These are phyloP conservation scores for Cyrtodaria siliqua DNA, from an alignment of 2,888 invertebrate genomes.

Conservation along the genomic window DNA sequence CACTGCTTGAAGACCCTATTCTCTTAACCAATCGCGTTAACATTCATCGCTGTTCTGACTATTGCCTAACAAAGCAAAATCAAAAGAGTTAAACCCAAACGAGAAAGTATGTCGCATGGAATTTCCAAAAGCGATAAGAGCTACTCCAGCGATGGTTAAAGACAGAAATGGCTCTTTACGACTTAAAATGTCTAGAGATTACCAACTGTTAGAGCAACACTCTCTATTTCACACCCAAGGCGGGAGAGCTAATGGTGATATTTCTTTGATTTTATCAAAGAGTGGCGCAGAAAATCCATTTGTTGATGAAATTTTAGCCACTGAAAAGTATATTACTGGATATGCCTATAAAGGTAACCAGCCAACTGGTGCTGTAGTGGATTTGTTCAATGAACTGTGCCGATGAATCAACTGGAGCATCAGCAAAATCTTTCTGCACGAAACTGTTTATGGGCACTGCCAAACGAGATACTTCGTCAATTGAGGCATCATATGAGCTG, in stretches of 20 bases:
- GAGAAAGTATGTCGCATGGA: conserved; percentile 59
- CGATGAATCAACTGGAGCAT: conserved; percentile 9
- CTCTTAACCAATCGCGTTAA: conserved; percentile 45
- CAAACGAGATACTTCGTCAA: conserved; percentile 64
- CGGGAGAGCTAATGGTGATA: conserved; percentile 67
- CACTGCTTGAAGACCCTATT: conserved; percentile 58
- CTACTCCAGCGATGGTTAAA: conserved; percentile 50
- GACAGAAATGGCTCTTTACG: conserved; percentile 65
- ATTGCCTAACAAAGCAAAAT: conserved; percentile 10
- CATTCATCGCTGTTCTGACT: conserved; percentile 65
- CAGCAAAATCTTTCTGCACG: conserved; percentile 52
- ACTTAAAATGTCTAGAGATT: conserved; percentile 69
- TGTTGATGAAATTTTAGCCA: conserved; percentile 40
- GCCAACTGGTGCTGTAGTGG: conserved; percentile 52
- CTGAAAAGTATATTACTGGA: conserved; percentile 55
- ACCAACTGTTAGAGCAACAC: conserved; percentile 66
- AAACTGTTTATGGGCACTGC: conserved; percentile 61
- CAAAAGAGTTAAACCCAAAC: not conserved
- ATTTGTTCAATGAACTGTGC: conserved; percentile 53
- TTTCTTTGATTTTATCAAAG: conserved; percentile 68
- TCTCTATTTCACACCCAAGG: conserved; percentile 66
- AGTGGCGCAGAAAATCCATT: conserved; percentile 64
- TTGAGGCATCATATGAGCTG: conserved; percentile 59
- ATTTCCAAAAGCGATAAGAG: conserved; percentile 39
- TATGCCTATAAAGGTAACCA: conserved; percentile 70